phyloP scores from a whole-genome alignment of 2,113 vertebrate species.

The Nymphicus hollandicus region DNA sequence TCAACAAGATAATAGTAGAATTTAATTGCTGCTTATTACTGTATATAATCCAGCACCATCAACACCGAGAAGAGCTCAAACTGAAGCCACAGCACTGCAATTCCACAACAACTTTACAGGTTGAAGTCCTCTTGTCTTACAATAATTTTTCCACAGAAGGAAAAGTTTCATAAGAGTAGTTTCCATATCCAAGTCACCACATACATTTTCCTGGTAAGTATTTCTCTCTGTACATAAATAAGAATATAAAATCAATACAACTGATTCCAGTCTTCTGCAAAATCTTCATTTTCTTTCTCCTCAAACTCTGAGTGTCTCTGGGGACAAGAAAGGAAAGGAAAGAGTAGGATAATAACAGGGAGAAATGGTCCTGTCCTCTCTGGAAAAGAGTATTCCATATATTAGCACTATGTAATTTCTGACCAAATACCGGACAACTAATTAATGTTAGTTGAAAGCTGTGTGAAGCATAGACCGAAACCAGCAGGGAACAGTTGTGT shows the following conservation, averaged over 20 bases:
- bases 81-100: neutral
- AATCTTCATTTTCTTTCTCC: neutral
- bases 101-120: neutral
- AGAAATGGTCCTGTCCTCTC: neutral
- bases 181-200: neutral
- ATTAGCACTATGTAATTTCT: neutral
- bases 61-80: neutral
- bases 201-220: neutral
- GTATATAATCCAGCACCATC: neutral
- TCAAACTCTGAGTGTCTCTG: neutral
- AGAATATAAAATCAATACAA: neutral
- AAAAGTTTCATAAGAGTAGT: neutral
- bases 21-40: neutral
- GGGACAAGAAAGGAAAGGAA: neutral
- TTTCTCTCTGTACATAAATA: neutral
- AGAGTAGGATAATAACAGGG: neutral
- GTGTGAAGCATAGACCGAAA: neutral
- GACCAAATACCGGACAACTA: neutral
- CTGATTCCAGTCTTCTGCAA: neutral
- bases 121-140: neutral
- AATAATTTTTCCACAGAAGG: neutral
- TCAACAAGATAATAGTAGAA: neutral
- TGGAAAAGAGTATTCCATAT: neutral
- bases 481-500: neutral
- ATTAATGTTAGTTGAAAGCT: neutral